Base-by-base conservation (phyloP, 2,113 vertebrate species). In the Cisticola juncidis region DNA sequence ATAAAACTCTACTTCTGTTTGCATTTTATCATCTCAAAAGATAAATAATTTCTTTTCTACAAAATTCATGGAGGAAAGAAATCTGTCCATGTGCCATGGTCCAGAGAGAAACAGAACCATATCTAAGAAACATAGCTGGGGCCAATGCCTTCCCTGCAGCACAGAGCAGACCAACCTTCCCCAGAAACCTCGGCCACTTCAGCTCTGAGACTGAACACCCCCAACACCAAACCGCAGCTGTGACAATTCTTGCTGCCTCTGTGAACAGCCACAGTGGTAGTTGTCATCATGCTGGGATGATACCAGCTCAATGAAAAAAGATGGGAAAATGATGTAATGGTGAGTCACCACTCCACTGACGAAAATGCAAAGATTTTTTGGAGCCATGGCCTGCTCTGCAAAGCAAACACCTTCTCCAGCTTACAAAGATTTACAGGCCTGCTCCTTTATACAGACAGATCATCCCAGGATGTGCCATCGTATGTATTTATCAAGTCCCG, bases 1-100 rank as follows among this genome's bases (percentile, higher is more conserved):
- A 66, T 9, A 68, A 82, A 90, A 86, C 26, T 23, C 48, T 61
- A 77, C 28, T 90, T 95, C 24, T 31, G 17, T 33, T 79, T 48
- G n/a, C 45, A 91, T 93, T 87, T 89, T 40, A 47, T 79, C 31
- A 73, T 33, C 66, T 86, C 51, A 61, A 93, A 76, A 57, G 48
- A 26, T 53, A 81, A 9, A 6, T 56, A 81, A 80, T 23, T 21
- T 31, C 35, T 54, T 29, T 79, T 50, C 50, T 66, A 33, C 12
- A 81, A 66, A 88, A 70, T n/a, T 69, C 9, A 33, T 1, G 4
- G 9, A 79, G 20, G 25, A 92, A 92, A 78, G 28, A 51, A 69
- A 58, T 70, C 23, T 70, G 14, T 38, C 51, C 25, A 12, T 4
- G 12, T 35, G 25, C 24, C 62, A 85, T 5, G 12, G 38, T 14